phyloP scores from a whole-genome alignment of 2,797 vertebrate genomes.

The Poeciliopsis presidionis region DNA sequence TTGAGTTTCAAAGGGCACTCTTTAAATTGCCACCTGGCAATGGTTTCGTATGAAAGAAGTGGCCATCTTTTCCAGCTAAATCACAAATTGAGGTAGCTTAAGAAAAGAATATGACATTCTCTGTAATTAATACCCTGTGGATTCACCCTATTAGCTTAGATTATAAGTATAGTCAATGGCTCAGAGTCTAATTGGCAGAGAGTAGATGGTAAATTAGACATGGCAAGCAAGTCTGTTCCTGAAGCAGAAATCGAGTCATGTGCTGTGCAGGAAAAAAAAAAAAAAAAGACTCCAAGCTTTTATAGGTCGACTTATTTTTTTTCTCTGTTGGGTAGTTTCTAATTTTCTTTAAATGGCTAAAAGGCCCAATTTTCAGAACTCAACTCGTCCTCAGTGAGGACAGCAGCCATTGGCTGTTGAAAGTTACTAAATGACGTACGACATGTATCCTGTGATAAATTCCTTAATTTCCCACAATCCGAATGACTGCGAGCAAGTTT shows the following conservation, averaged over 20 bases:
- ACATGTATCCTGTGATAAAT: too few relatives aligned
- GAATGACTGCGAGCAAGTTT: too few relatives aligned
- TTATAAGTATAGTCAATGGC: conserved; percentile 53
- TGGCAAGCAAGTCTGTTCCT: conserved; percentile 33
- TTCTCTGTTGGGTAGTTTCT: background rate
- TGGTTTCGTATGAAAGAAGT: conserved; percentile 36
- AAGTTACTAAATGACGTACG: background rate
- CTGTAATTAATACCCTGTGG: conserved; percentile 61
- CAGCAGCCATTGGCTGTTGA: background rate
- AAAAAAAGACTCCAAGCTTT: background rate
- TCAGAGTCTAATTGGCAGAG: conserved; percentile 40
- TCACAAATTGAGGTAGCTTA: conserved; percentile 58
- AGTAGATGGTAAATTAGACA: conserved; percentile 33
- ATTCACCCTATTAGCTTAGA: conserved; percentile 52
- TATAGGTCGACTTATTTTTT: background rate
- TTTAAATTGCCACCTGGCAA: conserved; percentile 59
- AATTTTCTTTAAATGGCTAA: conserved; percentile 54
- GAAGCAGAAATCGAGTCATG: conserved; percentile 8
- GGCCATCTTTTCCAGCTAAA: conserved; percentile 49
- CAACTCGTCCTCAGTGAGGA: background rate
- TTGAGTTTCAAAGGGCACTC: conserved; percentile 51
- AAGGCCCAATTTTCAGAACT: conserved; percentile 33
- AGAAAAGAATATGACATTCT: conserved; percentile 52
- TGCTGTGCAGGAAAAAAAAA: conserved; percentile 2
- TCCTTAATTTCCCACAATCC: too few relatives aligned